These are phyloP conservation scores for Mactromeris polynyma DNA, from an alignment of 2,888 invertebrate genomes.

Conservation along the genomic window DNA sequence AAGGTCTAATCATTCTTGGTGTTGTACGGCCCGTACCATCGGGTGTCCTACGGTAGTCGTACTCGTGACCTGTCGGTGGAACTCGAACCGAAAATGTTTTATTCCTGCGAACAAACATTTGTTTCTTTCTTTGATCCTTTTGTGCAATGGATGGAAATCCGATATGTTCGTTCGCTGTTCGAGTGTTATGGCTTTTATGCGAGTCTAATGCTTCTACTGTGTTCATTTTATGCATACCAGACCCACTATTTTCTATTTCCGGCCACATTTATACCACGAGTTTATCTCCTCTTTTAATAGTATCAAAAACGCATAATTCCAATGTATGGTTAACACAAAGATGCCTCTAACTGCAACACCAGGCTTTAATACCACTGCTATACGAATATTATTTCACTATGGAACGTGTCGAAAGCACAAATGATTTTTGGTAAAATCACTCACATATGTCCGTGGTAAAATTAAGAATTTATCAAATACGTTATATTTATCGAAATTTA, in stretches of 20 bases:
- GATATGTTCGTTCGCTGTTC: not conserved
- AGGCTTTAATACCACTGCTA: not conserved
- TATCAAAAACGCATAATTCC: not conserved
- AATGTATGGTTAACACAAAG: not conserved
- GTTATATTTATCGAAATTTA: not conserved
- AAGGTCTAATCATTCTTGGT: slow-evolving; percentile 42
- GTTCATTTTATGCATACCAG: slow-evolving; percentile 27
- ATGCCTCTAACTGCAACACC: not conserved
- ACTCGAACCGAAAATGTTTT: slow-evolving; percentile 43
- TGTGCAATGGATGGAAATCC: slow-evolving; percentile 34
- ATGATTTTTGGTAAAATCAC: too few species aligned
- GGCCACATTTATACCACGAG: not conserved
- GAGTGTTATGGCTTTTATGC: slow-evolving; percentile 4
- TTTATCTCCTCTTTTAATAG: not conserved
- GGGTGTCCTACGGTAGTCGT: slow-evolving; percentile 62
- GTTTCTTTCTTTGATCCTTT: slow-evolving; percentile 36
- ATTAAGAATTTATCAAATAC: not conserved
- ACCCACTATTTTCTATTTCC: not conserved
- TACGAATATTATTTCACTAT: not conserved
- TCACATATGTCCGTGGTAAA: too few species aligned
- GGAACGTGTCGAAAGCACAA: too few species aligned
- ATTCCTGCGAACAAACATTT: slow-evolving; percentile 35
- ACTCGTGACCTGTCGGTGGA: slow-evolving; percentile 58
- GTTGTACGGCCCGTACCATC: slow-evolving; percentile 39
- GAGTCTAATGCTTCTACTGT: slow-evolving; percentile 10